Evolutionary conservation across 2,797 vertebrate species (phyloP).

Genomic region (Acrossocheilus wenchowensis): DNA sequence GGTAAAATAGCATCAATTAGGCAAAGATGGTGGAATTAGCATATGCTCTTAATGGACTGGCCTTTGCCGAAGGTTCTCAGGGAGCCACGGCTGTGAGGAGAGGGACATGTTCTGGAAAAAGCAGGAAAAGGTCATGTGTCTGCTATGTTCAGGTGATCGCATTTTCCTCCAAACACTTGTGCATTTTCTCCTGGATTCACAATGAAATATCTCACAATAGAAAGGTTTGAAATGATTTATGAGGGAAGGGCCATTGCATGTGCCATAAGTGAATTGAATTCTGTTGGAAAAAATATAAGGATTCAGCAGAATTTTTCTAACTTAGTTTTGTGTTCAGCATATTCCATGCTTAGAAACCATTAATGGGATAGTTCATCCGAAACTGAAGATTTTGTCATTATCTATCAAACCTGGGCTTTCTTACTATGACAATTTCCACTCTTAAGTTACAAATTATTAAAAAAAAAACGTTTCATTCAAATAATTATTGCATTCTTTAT

Average conservation of each 20-base stretch:
- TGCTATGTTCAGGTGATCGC: constrained; percentile 83
- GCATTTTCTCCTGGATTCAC: constrained; percentile 79
- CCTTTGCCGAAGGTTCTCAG: constrained; percentile 78
- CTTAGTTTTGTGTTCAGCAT: background rate
- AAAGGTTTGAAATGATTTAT: constrained; percentile 62
- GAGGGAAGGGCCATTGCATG: constrained; percentile 61
- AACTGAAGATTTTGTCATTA: background rate
- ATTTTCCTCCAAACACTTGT: constrained; percentile 85
- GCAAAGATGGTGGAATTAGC: constrained; percentile 84
- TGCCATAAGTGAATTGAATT: background rate
- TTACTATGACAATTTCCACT: background rate
- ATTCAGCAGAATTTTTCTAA: background rate
- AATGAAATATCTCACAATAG: constrained; percentile 60
- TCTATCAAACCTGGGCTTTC: background rate
- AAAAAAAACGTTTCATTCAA: background rate
- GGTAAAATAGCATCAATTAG: constrained; percentile 90
- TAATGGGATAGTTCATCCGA: background rate
- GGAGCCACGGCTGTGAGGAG: constrained; percentile 78
- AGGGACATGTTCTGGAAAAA: constrained; percentile 85
- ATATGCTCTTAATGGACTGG: constrained; percentile 89
- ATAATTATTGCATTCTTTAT: too few species aligned
- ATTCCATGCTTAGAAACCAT: background rate
- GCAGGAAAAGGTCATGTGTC: constrained; percentile 87
- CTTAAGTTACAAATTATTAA: background rate
- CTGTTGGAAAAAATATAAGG: background rate